Evolutionary conservation across 2,888 invertebrate genomes (phyloP), one percentile per base, ranked within the genome.

Genomic region (Nematopogon swammerdamellus): DNA sequence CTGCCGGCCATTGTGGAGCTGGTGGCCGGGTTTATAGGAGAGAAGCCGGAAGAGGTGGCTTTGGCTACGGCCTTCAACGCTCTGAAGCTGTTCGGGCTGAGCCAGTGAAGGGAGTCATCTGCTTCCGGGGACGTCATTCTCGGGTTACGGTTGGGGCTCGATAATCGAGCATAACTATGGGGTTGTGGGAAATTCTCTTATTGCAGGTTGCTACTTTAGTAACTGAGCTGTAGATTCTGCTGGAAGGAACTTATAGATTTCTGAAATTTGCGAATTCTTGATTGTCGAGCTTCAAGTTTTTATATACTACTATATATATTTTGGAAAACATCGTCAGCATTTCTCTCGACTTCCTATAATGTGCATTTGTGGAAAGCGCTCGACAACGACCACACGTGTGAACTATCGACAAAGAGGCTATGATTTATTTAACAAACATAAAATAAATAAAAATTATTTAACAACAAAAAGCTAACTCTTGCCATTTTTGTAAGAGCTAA

Each of bases 1-100:
- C 75, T 97, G 57, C 94, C 96, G 10, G 93, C 93, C 44, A 89
- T 95, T 49, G 92, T 95, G 45, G 97, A 97, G 73, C 87, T 97
- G 84, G 88, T 95, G 55, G 94, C 95, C n/a, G 94, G 93, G 18
- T 93, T 95, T 69, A 88, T 94, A 80, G 86, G 86, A 49, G 89
- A 88, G 65, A 86, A 87, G 44, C 92, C 95, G 0, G 94, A 94
- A 66, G 94, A 95, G 66, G 91, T 95, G 14, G 95, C 95, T 1
- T 75, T 95, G 46, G 89, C 92, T 19, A 94, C 95, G 8, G 92
- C 95, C 52, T 93, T 93, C 66, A 95, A 94, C 72, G 95, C 95
- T 42, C 81, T 95, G 54, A 95, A 95, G 74, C 69, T 95, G 30
- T 95, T 95, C 68, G 93, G 93, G 18, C 80, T 93, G 51, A 89